Evolutionary conservation across 2,113 vertebrate species (phyloP).

Genomic region (Scalopus aquaticus): DNA sequence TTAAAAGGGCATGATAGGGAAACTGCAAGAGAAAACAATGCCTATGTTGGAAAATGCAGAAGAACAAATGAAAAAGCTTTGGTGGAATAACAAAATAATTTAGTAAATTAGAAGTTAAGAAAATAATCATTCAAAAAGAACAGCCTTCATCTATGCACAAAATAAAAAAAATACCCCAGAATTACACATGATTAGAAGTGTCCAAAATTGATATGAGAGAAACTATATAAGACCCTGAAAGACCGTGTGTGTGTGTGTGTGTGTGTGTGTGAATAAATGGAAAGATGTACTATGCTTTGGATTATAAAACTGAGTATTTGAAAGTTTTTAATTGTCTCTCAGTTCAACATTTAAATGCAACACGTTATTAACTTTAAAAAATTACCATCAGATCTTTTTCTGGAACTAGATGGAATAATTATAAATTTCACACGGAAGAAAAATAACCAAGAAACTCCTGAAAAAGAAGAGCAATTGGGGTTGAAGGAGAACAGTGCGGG

Average conservation of each 20-base stretch:
- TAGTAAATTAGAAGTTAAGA: neutral
- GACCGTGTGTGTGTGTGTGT: neutral
- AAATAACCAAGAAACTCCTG: neutral
- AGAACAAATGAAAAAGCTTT: neutral
- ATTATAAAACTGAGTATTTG: neutral
- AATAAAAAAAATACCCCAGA: neutral
- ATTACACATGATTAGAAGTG: neutral
- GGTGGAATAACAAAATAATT: neutral
- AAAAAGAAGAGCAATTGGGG: neutral
- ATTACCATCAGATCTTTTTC: neutral
- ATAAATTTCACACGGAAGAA: neutral
- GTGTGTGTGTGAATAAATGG: too few relatives aligned
- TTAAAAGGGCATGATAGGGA: neutral
- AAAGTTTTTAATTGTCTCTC: neutral
- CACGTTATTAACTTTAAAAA: neutral
- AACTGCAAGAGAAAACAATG: neutral
- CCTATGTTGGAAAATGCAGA: neutral
- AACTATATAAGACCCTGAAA: neutral
- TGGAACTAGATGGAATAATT: neutral
- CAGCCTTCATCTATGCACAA: neutral
- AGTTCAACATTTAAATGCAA: neutral
- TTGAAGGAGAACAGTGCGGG: fast-evolving
- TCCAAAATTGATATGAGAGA: neutral
- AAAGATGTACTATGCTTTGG: neutral
- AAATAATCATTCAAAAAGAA: neutral